Percentiles rank a stretch among this genome's conserved stretches.
These are phyloP conservation scores for Chaetogeoica ovagalla DNA, from an alignment of 2,888 invertebrate species.

Conservation along the genomic window DNA sequence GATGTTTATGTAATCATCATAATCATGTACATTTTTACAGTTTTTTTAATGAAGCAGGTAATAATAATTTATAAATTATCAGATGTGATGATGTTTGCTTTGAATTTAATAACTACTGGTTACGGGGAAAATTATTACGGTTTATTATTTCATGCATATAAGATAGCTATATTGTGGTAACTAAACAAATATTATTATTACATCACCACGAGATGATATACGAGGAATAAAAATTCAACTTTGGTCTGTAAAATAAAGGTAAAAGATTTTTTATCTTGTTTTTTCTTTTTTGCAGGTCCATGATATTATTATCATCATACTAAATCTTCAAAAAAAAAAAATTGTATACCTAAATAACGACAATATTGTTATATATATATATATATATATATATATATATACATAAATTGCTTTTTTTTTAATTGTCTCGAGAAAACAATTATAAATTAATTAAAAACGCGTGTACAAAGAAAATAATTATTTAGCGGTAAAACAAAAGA, in stretches of 20 bases:
- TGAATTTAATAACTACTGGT: not conserved
- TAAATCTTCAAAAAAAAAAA: too few relatives aligned
- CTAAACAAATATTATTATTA: slow-evolving; percentile 5
- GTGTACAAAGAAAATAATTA: not conserved
- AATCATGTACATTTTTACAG: too few relatives aligned
- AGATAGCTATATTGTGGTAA: not conserved
- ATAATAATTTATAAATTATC: not conserved
- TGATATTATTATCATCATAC: too few relatives aligned
- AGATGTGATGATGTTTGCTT: not conserved
- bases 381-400: too few relatives aligned
- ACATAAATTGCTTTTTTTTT: not conserved
- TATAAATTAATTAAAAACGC: slow-evolving; percentile 5
- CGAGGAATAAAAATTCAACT: not conserved
- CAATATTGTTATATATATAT: too few relatives aligned
- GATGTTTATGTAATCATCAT: too few relatives aligned
- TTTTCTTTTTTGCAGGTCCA: not conserved
- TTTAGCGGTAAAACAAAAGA: not conserved
- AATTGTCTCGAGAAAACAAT: not conserved
- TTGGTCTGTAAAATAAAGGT: not conserved
- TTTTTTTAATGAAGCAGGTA: not conserved
- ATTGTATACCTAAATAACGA: too few relatives aligned
- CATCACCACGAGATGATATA: not conserved
- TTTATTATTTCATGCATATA: slow-evolving; percentile 2
- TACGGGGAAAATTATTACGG: not conserved
- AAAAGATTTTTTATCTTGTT: not conserved